Evolutionary conservation across 2,888 invertebrate species (phyloP).

Genomic region (Andrena marginata): DNA sequence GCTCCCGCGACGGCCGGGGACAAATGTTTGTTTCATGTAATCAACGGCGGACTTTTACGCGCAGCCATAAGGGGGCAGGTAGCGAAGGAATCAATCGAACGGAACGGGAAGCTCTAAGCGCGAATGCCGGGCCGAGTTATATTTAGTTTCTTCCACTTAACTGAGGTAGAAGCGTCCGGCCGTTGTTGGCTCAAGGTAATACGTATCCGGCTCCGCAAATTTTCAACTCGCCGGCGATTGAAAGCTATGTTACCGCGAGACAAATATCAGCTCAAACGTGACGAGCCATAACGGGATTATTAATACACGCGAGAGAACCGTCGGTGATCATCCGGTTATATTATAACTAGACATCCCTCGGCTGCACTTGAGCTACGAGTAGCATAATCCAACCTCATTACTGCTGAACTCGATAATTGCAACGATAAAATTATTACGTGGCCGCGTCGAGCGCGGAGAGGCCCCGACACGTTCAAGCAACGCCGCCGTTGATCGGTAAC

Average conservation of each 20-base stretch:
- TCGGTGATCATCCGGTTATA: conserved; percentile 34
- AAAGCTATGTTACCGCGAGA: background rate
- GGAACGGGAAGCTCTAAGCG: background rate
- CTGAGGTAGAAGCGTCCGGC: background rate
- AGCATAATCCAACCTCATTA: conserved; percentile 54
- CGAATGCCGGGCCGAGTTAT: background rate
- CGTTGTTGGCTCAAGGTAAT: background rate
- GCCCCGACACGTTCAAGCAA: conserved; percentile 22
- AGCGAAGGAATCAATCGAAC: conserved; percentile 5
- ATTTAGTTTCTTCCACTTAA: background rate
- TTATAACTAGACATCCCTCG: conserved; percentile 33
- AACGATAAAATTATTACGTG: conserved; percentile 55
- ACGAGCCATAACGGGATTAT: conserved; percentile 40
- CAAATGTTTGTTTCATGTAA: conserved; percentile 67
- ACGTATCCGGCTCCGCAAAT: background rate
- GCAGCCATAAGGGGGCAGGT: background rate
- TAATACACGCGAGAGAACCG: conserved; percentile 18
- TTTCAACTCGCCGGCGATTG: background rate
- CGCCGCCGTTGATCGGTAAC: conserved; percentile 50
- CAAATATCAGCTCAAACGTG: conserved; percentile 8
- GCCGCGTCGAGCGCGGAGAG: background rate
- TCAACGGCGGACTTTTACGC: conserved; percentile 44
- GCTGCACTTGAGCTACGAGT: conserved; percentile 32
- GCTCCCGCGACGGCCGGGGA: conserved; percentile 28
- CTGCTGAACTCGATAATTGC: conserved; percentile 46